Conservation (phyloP, 2,797 vertebrate genomes). For the Hydrocynus forskahlii region DNA sequence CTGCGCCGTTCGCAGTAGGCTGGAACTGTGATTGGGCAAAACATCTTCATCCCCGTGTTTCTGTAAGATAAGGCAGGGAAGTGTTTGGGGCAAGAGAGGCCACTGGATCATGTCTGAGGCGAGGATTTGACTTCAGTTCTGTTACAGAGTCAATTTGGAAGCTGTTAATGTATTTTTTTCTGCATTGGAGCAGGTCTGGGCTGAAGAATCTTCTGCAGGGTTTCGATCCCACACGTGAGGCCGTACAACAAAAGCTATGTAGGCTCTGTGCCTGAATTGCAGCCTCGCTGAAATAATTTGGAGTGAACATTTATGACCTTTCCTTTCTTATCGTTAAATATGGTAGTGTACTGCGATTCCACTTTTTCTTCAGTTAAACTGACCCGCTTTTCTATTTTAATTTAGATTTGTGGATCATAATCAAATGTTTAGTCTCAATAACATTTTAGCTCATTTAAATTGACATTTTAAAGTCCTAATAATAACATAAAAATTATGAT, state of each 20-base stretch:
- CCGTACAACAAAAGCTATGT: not conserved
- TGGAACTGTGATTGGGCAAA: slow-evolving; percentile 69
- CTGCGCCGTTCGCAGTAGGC: slow-evolving; percentile 65
- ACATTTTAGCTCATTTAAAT: too few relatives aligned
- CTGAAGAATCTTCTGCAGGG: not conserved
- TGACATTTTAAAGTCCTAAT: too few relatives aligned
- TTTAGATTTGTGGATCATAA: too few relatives aligned
- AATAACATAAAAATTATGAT: too few relatives aligned
- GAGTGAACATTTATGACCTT: not conserved
- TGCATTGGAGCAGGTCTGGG: not conserved
- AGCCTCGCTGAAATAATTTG: not conserved
- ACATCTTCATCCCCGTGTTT: slow-evolving; percentile 54
- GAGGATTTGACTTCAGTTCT: slow-evolving; percentile 13
- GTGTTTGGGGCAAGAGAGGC: slow-evolving; percentile 36
- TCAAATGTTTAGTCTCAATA: too few relatives aligned
- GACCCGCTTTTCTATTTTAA: too few relatives aligned
- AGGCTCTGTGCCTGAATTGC: not conserved
- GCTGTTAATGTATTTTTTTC: slow-evolving; percentile 24
- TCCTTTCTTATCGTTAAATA: not conserved
- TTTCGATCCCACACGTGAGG: not conserved
- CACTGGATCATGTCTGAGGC: slow-evolving; percentile 30
- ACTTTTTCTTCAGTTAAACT: too few relatives aligned
- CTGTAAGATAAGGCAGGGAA: slow-evolving; percentile 42
- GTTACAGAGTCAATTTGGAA: not conserved
- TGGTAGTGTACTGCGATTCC: too few relatives aligned